Percentiles rank a stretch among this genome's conserved stretches.
Conservation (phyloP, 64 coral and sea anemone genomes). For the Dendronephthya gigantea region DNA sequence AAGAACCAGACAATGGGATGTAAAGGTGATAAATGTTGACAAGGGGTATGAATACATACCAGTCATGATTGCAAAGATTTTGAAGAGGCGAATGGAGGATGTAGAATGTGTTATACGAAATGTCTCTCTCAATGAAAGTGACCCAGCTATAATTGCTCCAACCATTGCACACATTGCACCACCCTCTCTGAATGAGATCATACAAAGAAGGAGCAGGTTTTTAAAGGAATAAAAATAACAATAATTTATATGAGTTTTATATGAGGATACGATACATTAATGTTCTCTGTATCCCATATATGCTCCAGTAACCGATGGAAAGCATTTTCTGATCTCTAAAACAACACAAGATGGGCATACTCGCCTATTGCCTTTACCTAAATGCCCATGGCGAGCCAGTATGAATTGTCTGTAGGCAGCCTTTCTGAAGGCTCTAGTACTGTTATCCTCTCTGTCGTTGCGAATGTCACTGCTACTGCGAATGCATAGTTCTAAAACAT, state of each 20-base stretch:
- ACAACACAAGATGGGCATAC: conserved; percentile 11
- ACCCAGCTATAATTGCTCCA: conserved; percentile 13
- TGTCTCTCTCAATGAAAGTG: conserved; percentile 32
- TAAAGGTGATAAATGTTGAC: conserved; percentile 9
- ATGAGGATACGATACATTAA: background rate
- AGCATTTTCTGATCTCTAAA: background rate
- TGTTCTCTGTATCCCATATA: conserved; percentile 7
- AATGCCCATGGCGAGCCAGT: background rate
- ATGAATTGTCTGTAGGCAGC: conserved; percentile 11
- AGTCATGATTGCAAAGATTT: conserved; percentile 15
- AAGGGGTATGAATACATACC: conserved; percentile 28
- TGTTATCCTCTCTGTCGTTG: too few relatives aligned
- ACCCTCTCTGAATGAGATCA: background rate
- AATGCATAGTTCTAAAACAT: background rate
- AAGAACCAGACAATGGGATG: conserved; percentile 30
- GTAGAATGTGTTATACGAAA: background rate
- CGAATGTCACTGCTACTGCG: background rate
- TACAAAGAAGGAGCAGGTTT: conserved; percentile 1
- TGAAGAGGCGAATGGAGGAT: background rate
- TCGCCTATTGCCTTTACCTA: background rate
- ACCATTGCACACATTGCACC: background rate
- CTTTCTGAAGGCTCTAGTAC: background rate
- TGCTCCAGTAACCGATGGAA: background rate
- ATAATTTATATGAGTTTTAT: background rate
- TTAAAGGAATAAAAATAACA: background rate